Percentiles rank a stretch among this genome's conserved stretches.
These are phyloP conservation scores for Capricornis sumatraensis DNA, from an alignment of 2,113 vertebrate species.

Conservation along the genomic window DNA sequence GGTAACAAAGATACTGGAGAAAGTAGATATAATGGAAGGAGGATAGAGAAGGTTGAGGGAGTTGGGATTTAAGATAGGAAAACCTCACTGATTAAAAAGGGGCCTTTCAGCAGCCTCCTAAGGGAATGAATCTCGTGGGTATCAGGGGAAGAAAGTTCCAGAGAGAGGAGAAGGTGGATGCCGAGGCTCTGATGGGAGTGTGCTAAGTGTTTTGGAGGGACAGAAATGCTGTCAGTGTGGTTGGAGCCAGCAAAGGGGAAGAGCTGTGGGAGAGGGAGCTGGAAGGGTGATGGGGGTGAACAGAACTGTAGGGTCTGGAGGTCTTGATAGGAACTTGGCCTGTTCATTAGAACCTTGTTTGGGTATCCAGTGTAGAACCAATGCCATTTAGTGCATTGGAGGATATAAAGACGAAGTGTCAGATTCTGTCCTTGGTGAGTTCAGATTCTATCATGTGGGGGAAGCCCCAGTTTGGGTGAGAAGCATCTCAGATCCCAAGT, in stretches of 20 bases:
- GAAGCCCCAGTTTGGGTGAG: background rate
- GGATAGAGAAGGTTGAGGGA: background rate
- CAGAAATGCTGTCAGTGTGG: background rate
- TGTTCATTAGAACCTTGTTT: background rate
- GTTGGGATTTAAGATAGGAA: background rate
- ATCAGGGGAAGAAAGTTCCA: background rate
- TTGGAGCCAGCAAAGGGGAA: background rate
- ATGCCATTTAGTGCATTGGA: background rate
- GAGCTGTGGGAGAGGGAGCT: background rate
- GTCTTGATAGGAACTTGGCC: background rate
- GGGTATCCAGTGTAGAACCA: background rate
- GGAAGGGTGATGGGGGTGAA: background rate
- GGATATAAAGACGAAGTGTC: background rate
- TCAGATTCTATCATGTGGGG: rapidly evolving
- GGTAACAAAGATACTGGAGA: background rate
- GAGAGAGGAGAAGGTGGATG: background rate
- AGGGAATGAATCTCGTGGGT: background rate
- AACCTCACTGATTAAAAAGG: background rate
- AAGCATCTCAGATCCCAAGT: background rate
- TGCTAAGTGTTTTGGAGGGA: background rate
- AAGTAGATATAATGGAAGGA: background rate
- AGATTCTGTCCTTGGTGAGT: background rate
- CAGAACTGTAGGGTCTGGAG: background rate
- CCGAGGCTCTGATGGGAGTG: background rate
- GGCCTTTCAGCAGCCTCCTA: background rate